Conservation (phyloP, 1,140 invertebrate species). For the Saccostrea glomerata region DNA sequence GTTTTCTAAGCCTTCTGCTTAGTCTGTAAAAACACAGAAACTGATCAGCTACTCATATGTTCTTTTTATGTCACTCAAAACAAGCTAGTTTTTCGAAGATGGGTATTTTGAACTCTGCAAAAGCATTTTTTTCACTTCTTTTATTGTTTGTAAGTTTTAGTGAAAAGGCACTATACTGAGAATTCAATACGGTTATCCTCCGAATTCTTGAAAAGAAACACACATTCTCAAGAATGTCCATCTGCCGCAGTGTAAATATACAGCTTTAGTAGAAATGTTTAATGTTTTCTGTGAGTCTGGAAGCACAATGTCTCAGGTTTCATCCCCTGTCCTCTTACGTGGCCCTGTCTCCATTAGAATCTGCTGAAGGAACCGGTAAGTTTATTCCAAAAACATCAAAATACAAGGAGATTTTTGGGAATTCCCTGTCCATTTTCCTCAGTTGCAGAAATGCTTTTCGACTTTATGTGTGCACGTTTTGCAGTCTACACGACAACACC, state of each 20-base stretch:
- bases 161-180: not conserved
- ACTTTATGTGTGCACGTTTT: constrained; percentile 88
- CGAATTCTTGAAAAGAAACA: not conserved
- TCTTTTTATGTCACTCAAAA: not conserved
- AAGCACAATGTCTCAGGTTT: not conserved
- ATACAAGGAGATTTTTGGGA: not conserved
- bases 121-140: not conserved
- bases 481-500: constrained; percentile 95
- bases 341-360: not conserved
- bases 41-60: not conserved
- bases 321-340: not conserved
- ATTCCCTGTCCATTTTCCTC: constrained; percentile 49
- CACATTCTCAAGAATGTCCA: not conserved
- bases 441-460: constrained; percentile 93
- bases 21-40: not conserved
- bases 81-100: not conserved
- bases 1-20: not conserved
- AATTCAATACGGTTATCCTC: not conserved
- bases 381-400: not conserved
- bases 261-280: not conserved
- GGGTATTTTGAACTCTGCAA: not conserved
- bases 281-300: not conserved
- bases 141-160: not conserved
- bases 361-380: not conserved
- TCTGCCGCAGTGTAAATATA: not conserved